Base-by-base conservation (phyloP, 1,140 invertebrate species). In the Bombus cullumanus region DNA sequence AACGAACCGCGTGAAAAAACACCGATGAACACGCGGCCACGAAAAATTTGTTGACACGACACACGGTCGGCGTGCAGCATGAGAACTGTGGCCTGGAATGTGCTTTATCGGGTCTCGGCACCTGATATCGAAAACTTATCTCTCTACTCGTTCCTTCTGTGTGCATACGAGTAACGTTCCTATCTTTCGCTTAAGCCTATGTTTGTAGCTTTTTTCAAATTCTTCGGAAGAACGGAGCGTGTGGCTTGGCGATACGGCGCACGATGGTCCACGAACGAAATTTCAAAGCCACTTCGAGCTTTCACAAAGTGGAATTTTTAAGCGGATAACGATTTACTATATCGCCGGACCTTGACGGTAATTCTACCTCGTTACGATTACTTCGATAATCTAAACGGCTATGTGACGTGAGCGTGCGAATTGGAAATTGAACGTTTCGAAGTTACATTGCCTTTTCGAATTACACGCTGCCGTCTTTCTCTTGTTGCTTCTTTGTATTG, bases 81-180 rank as follows among this genome's bases (percentile, higher is more conserved):
- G 89, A 92, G 89, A 91, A 93, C 93, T 93, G 91, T 82, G 43
- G 88, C 83, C 85, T 88, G 92, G 92, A 90, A 92, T 92, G 93
- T 83, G 73, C 71, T 89, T 93, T 93, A 92, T 92, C 92, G 41
- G 47, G n/a, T 22, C 64, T 83, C 84, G 83, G 71, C 91, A 91
- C 87, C 91, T 93, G 92, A 93, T 94, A 94, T 93, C 91, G 91
- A 92, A 92, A 87, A 86, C 93, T 94, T 94, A 94, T 94, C 93
- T 77, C 85, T 37, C 34, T 25, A 59, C 78, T 68, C 62, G 62
- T 73, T 75, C 31, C 71, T 79, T 76, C 64, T 78, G 53, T 68
- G n/a, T 73, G 41, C 66, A 41, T 66, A 71, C 37, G 39, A 73
- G 1, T 39, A 15, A 9, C 47, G 47, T 15, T 6, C 37, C 74